Conservation (phyloP, 2,888 invertebrate genomes). For the Rhingia rostrata region DNA sequence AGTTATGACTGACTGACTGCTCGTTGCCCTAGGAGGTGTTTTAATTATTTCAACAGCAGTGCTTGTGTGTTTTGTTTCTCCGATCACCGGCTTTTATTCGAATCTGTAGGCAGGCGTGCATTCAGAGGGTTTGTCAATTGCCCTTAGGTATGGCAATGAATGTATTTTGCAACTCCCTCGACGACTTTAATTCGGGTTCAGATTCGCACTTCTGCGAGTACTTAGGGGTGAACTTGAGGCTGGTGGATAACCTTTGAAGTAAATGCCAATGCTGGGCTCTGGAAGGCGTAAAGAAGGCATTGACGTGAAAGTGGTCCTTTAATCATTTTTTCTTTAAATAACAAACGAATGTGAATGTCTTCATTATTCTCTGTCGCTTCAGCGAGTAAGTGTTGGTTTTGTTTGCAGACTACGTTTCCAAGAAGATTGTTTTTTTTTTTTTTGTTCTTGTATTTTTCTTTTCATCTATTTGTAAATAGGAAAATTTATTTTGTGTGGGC, state of each 20-base stretch:
- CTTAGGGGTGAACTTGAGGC: neutral
- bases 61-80: conserved; percentile 4
- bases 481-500: no score
- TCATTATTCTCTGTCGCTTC: no score
- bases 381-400: no score
- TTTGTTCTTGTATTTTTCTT: no score
- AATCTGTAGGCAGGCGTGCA: conserved; percentile 43
- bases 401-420: no score
- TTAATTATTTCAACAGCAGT: conserved; percentile 48
- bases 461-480: no score
- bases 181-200: conserved; percentile 18
- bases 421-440: no score
- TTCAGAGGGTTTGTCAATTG: conserved; percentile 52
- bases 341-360: no score
- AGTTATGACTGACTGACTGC: conserved; percentile 51
- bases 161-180: conserved; percentile 3
- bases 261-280: neutral
- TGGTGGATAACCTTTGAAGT: neutral
- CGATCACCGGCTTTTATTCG: conserved; percentile 27
- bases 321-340: no score
- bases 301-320: no score
- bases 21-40: conserved; percentile 56
- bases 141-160: conserved; percentile 45
- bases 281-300: no score
- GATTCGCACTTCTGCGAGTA: conserved; percentile 10